Evolutionary conservation across 2,797 vertebrate species (phyloP), one percentile per base, ranked within the genome.

Genomic region (Nyctibius grandis): DNA sequence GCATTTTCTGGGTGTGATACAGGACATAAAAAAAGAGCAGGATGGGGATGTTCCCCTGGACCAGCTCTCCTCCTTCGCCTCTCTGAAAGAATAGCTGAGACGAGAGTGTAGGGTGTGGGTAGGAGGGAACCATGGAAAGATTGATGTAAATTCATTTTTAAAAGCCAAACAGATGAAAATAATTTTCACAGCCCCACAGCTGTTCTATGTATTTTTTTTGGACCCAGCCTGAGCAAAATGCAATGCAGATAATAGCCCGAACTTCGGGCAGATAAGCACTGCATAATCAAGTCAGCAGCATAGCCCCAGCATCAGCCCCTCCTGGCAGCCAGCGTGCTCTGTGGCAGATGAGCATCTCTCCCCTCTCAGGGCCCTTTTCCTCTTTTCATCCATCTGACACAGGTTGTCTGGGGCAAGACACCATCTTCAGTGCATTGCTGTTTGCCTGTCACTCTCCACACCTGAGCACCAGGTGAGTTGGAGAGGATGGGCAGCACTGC

Each of bases 91-190:
- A 97, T 97, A 91, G 87, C 95, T 63, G 91, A 95, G 95, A 97
- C n/a, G 48, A 96, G 86, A 96, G 84, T 57, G 61, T 92, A 94
- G 78, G 92, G 88, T 88, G 96, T 95, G 96, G 95, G 97, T 96
- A 88, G 97, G 96, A 97, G 88, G 96, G 82, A 96, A n/a, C 93
- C 97, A 97, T 36, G 97, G 98, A 98, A 98, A 98, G 96, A 98
- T 94, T 98, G 97, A 98, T 97, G 93, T 92, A 97, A 98, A 97
- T 97, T 97, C 96, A 94, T 93, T 93, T 91, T 92, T 94, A 97
- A 97, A 97, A 97, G 96, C 97, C 97, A 98, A 97, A 98, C 98
- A 98, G 95, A 97, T 98, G 98, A 98, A 98, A 98, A 97, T 97
- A 96, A 98, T 98, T 98, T 98, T 97, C 96, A 95, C 95, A 97